A percentile compares a stretch with the other conserved stretches of the same genome.
Evolutionary conservation across 2,888 invertebrate genomes (phyloP).

Genomic region (Diarsia dahlii): DNA sequence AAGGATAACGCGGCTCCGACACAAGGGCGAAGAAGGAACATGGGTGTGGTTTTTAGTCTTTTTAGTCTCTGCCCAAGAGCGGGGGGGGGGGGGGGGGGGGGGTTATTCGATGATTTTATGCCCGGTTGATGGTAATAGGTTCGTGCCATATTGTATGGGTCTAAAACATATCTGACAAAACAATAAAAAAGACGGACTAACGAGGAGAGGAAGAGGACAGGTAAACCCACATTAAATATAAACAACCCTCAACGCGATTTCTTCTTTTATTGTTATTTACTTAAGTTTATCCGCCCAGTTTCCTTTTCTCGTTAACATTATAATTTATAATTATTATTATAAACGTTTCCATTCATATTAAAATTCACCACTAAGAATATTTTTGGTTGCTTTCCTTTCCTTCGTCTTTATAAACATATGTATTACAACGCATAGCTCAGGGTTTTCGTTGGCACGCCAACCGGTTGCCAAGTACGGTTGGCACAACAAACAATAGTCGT

Average conservation of each 20-base stretch:
- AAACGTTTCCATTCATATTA: conserved; percentile 13
- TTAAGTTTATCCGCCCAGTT: not conserved
- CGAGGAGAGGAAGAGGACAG: no score
- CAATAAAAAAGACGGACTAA: no score
- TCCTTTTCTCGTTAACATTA: not conserved
- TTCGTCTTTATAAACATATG: conserved; percentile 39
- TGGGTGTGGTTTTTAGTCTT: no score
- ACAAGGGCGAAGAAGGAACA: no score
- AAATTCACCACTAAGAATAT: conserved; percentile 29
- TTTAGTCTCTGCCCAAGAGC: no score
- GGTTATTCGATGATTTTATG: no score
- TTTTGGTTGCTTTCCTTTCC: not conserved
- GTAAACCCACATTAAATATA: no score
- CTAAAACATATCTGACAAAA: not conserved
- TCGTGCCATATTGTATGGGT: no score
- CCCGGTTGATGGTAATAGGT: no score
- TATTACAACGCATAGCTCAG: conserved; percentile 30
- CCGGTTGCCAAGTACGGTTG: conserved; percentile 29
- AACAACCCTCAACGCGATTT: not conserved
- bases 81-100: no score
- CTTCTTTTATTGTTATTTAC: not conserved
- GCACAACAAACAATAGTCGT: not conserved
- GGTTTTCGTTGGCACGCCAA: conserved; percentile 25
- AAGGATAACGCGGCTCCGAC: no score
- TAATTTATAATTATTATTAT: not conserved